These are phyloP conservation scores for Tapirus indicus DNA, from an alignment of 2,797 vertebrate genomes.

Conservation along the genomic window DNA sequence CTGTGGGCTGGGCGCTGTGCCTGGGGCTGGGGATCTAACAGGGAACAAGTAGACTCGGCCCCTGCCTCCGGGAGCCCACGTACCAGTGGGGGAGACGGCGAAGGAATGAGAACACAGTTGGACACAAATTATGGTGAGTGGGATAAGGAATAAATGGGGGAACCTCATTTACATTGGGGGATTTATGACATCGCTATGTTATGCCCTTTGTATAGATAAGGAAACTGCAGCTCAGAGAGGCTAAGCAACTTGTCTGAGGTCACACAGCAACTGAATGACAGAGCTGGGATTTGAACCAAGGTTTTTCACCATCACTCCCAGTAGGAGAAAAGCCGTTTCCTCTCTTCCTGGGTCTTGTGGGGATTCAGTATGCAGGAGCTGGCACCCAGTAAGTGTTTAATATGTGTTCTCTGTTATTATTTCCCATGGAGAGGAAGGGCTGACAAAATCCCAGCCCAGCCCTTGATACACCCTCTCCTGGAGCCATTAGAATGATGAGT, in stretches of 20 bases:
- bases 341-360: not conserved
- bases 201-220: not conserved
- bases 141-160: not conserved
- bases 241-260: not conserved
- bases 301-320: not conserved
- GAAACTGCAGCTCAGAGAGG: not conserved
- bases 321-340: not conserved
- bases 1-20: fast-evolving
- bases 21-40: not conserved
- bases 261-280: not conserved
- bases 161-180: not conserved
- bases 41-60: not conserved
- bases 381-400: fast-evolving
- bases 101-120: not conserved
- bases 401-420: not conserved
- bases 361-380: not conserved
- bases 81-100: not conserved
- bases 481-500: not conserved
- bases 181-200: fast-evolving
- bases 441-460: not conserved
- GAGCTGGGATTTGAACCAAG: not conserved
- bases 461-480: too few species aligned
- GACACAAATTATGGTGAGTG: not conserved
- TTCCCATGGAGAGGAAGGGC: not conserved
- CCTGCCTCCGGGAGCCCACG: not conserved